Base-by-base conservation (phyloP, 2,888 invertebrate species). In the Lamproptera curius region DNA sequence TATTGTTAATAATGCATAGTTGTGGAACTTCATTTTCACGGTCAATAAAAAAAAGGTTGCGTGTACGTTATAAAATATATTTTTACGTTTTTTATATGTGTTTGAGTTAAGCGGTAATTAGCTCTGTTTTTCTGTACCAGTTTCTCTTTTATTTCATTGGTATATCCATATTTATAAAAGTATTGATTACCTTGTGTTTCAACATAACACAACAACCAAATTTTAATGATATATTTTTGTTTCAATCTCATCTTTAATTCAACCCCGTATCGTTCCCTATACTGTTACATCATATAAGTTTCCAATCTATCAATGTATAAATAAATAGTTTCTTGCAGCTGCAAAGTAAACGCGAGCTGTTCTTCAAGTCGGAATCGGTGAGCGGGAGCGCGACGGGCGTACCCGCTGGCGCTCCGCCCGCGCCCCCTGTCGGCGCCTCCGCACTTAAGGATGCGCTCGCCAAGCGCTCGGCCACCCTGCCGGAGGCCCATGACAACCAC, bases 291-390 rank as follows among this genome's bases (percentile, higher is more conserved):
- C n/a, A n/a, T n/a, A n/a, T n/a, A n/a, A n/a, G n/a, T n/a, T n/a
- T n/a, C n/a, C n/a, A n/a, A n/a, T n/a, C n/a, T n/a, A n/a, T n/a
- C n/a, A n/a, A n/a, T n/a, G n/a, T n/a, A n/a, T n/a, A n/a, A n/a
- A n/a, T n/a, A n/a, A n/a, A n/a, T n/a, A n/a, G n/a, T 37, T 42
- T 9, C 58, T 89, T 89, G 13, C 90, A 94, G 92, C 90, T 94
- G 78, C 94, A 94, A 87, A 92, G 92, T 76, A 95, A 95, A 89
- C 91, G 95, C 65, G 95, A 95, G 89, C 90, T 95, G 87, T 95
- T 95, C 88, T 95, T 95, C 88, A 94, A 94, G 79, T 91, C 92
- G 54, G 90, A 91, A 62, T 87, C 90, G 35, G 83, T 90, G 72
- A 89, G 90, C 64, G 76, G 79, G 53, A 75, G 76, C 60, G 68